A percentile compares a stretch with the other conserved stretches of the same genome.
These are phyloP conservation scores for Holothuria scabra DNA, from an alignment of 53 echinoderm and acorn worm species.

Conservation along the genomic window DNA sequence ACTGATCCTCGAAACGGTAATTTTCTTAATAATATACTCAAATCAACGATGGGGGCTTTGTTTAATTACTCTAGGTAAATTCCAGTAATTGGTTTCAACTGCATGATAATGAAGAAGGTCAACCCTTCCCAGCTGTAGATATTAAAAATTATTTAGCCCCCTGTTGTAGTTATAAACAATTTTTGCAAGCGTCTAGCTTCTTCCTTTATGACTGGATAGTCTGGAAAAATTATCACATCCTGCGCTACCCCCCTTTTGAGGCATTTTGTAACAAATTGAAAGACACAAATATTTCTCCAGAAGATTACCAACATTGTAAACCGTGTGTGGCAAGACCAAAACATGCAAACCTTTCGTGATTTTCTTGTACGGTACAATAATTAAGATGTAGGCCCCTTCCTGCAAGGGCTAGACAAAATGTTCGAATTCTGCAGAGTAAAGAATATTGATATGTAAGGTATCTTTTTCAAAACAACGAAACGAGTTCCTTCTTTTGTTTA, in stretches of 20 bases:
- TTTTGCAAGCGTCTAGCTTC: conserved; percentile 18
- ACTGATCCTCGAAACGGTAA: background rate
- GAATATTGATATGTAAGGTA: too few species aligned
- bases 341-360: conserved; percentile 41
- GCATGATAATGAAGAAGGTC: background rate
- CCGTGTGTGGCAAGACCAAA: background rate
- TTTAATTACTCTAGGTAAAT: conserved; percentile 5
- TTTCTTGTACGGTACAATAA: too few species aligned
- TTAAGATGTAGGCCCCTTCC: too few species aligned
- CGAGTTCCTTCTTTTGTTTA: too few species aligned
- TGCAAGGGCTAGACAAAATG: too few species aligned
- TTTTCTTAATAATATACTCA: background rate
- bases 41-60: background rate
- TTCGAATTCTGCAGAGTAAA: too few species aligned
- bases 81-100: too few species aligned
- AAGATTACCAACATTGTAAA: conserved; percentile 38
- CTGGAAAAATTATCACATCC: background rate
- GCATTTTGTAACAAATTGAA: conserved; percentile 44
- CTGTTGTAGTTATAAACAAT: background rate
- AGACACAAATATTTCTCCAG: background rate
- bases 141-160: conserved; percentile 43
- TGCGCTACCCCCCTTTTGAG: background rate
- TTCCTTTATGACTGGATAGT: background rate
- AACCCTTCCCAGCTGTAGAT: conserved; percentile 28
- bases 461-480: too few species aligned